Evolutionary conservation across 2,797 vertebrate species (phyloP).

Genomic region (Paguma larvata): DNA sequence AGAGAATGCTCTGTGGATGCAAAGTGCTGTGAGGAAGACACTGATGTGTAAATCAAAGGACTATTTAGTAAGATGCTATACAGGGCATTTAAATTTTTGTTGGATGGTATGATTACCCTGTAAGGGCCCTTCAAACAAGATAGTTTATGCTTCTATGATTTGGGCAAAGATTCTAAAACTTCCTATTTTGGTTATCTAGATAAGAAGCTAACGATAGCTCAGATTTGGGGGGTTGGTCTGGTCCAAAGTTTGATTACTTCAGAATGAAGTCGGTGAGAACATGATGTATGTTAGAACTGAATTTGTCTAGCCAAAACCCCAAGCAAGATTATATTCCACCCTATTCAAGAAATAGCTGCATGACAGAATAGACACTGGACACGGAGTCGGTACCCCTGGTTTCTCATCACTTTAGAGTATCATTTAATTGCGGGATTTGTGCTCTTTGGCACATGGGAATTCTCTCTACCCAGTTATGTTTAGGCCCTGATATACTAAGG

Average conservation of each 20-base stretch:
- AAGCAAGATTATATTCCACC: not conserved
- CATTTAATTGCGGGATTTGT: not conserved
- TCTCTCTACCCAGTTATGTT: not conserved
- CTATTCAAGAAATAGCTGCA: not conserved
- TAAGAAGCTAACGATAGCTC: not conserved
- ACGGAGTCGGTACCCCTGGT: not conserved
- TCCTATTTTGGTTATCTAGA: not conserved
- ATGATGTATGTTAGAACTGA: not conserved
- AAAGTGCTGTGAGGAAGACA: not conserved
- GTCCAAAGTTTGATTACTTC: slow-evolving; percentile 1
- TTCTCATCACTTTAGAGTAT: not conserved
- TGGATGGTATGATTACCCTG: not conserved
- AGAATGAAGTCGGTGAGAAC: not conserved
- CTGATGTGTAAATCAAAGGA: not conserved
- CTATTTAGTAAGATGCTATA: not conserved
- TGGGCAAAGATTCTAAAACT: not conserved
- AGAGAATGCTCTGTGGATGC: not conserved
- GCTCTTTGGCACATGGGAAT: not conserved
- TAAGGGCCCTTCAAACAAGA: not conserved
- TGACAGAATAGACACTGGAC: not conserved
- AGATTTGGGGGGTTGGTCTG: not conserved
- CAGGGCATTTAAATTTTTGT: not conserved
- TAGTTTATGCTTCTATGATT: not conserved
- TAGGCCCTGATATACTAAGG: not conserved
- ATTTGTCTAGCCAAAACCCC: not conserved